Base-by-base conservation (phyloP, 2,888 invertebrate genomes). In the Heterodera filipjevi region DNA sequence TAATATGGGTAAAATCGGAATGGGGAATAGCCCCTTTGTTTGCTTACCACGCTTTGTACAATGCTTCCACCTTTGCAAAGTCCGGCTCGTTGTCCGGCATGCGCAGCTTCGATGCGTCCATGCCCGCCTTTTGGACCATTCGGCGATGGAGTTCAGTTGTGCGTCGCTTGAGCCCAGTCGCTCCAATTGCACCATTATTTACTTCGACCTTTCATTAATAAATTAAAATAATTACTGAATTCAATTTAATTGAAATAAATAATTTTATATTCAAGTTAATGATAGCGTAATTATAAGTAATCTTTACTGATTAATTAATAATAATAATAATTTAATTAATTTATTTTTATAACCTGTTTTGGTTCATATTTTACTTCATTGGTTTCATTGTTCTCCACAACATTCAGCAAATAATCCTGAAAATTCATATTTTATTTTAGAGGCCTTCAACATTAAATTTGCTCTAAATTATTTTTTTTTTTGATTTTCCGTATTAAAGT, bases 121-220 rank as follows among this genome's bases (percentile, higher is more conserved):
- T 77, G 22, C 85, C 85, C 10, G 86, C 79, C 10, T 80, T 75
- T 22, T 76, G 66, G 8, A 89, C 77, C 27, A 82, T 77, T 39
- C 86, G 76, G 1, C 79, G 77, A 78, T 88, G 88, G 74, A 87
- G 81, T n/a, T 80, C 76, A 16, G 86, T 92, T 92, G 87, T 94
- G 92, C 87, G 92, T 90, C 87, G 94, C 92, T 86, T 93, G 89
- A 98, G 92, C 89, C 95, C 96, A 90, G 94, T 95, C 92, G 97
- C 96, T 92, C 96, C 95, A 86, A 95, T 93, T 80, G 98, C 95
- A 90, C 99, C 94, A 85, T 96, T 95, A 92, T 99, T 99, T 91
- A 19, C 0, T n/a, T 6, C 6, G 22, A n/a, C n/a, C n/a, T n/a
- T n/a, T n/a, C n/a, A n/a, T n/a, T n/a, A n/a, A n/a, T n/a, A n/a